Percentiles rank a stretch among this genome's conserved stretches.
Evolutionary conservation across 2,797 vertebrate species (phyloP).

Genomic region (Karalla daura): DNA sequence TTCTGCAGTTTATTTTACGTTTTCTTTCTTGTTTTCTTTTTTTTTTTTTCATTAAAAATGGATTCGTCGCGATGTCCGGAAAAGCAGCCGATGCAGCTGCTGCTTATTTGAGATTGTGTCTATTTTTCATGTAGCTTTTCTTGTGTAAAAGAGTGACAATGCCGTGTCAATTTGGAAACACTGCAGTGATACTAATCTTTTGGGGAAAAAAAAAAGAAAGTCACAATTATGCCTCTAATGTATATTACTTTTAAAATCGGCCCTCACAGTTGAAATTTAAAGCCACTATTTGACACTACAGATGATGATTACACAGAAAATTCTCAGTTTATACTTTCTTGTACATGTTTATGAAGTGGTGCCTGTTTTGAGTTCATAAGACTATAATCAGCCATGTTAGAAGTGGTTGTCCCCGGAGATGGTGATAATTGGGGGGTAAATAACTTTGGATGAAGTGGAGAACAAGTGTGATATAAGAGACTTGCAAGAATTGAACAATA

Average conservation of each 20-base stretch:
- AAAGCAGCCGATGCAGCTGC: constrained; percentile 42
- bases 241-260: constrained; percentile 29
- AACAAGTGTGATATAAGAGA: not conserved
- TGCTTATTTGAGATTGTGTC: constrained; percentile 54
- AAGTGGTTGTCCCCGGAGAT: not conserved
- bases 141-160: constrained; percentile 38
- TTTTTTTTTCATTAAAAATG: constrained; percentile 72
- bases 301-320: not conserved
- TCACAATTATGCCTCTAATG: constrained; percentile 29
- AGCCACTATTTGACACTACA: constrained; percentile 18
- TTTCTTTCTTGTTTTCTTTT: too few species aligned
- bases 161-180: constrained; percentile 26
- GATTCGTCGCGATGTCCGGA: constrained; percentile 63
- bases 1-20: constrained; percentile 82
- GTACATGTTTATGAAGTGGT: constrained; percentile 14
- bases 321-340: constrained; percentile 9
- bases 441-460: not conserved
- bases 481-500: constrained; percentile 13
- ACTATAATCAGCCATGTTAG: constrained; percentile 17
- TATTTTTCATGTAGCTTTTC: constrained; percentile 49
- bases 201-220: constrained; percentile 7
- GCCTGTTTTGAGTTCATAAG: constrained; percentile 26
- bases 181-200: constrained; percentile 13
- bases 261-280: not conserved
- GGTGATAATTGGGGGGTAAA: not conserved